A percentile compares a stretch with the other conserved stretches of the same genome.
phyloP scores from a whole-genome alignment of 2,888 invertebrate species.

The Micoletzkya japonica region DNA sequence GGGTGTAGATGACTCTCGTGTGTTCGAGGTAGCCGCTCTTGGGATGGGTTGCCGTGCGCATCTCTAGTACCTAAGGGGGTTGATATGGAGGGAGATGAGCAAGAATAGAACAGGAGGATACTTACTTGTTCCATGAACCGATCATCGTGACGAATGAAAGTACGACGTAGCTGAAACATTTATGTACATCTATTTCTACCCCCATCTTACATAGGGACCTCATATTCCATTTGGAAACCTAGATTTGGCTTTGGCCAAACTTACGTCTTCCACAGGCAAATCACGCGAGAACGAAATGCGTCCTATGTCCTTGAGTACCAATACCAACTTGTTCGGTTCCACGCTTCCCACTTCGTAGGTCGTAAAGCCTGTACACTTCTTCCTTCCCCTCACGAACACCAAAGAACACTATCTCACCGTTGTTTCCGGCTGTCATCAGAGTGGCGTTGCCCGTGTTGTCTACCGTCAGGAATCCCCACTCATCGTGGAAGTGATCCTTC shows the following conservation, averaged over 20 bases:
- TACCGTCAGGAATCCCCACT: constrained; percentile 64
- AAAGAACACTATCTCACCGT: constrained; percentile 44
- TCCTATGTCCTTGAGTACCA: constrained; percentile 63
- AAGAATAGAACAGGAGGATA: neutral
- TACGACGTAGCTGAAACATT: constrained; percentile 58
- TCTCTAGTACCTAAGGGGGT: constrained; percentile 49
- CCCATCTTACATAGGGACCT: neutral
- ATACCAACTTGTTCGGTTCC: constrained; percentile 55
- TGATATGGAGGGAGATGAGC: neutral
- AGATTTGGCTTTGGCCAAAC: constrained; percentile 15
- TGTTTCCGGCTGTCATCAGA: constrained; percentile 64
- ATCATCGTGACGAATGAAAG: constrained; percentile 63
- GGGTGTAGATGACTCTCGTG: constrained; percentile 62
- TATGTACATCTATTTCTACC: neutral
- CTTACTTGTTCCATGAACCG: constrained; percentile 61
- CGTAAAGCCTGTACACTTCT: constrained; percentile 58
- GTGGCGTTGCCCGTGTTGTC: constrained; percentile 63
- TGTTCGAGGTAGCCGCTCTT: constrained; percentile 63
- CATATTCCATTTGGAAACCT: neutral
- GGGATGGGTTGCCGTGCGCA: constrained; percentile 64
- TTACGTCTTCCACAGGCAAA: constrained; percentile 64
- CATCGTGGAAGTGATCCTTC: constrained; percentile 65
- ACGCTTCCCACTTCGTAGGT: constrained; percentile 64
- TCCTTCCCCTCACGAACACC: neutral
- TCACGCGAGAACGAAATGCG: constrained; percentile 64